Percentiles rank a stretch among this genome's conserved stretches.
phyloP scores from a whole-genome alignment of 2,888 invertebrate species.

The Ophion ventricosus region DNA sequence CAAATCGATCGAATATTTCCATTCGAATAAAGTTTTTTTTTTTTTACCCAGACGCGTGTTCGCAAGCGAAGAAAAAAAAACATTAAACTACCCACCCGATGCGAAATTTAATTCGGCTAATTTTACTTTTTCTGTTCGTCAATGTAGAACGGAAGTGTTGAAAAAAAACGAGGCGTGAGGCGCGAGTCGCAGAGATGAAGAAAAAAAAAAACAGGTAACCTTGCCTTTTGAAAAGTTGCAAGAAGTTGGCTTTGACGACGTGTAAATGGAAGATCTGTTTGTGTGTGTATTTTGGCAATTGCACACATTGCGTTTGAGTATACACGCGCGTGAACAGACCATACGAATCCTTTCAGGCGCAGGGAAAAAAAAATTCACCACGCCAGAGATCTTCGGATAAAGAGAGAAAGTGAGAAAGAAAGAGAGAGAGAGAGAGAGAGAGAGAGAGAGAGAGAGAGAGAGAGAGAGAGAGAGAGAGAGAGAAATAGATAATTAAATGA shows the following conservation, averaged over 20 bases:
- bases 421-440: neutral
- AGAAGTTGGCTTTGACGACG: slow-evolving; percentile 37
- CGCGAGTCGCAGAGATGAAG: neutral
- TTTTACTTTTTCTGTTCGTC: neutral
- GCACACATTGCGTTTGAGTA: neutral
- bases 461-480: slow-evolving; percentile 7
- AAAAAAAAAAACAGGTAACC: slow-evolving; percentile 15
- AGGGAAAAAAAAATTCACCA: neutral
- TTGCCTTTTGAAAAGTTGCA: slow-evolving; percentile 39
- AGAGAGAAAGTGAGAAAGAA: neutral
- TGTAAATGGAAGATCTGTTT: neutral
- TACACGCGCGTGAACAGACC: neutral
- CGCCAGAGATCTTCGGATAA: neutral
- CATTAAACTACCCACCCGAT: too few relatives aligned
- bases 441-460: slow-evolving; percentile 3
- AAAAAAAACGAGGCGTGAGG: neutral
- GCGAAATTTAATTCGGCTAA: neutral
- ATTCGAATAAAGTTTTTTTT: neutral
- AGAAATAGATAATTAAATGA: slow-evolving; percentile 37
- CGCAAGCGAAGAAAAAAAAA: neutral
- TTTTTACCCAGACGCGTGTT: neutral
- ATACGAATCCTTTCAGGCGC: neutral
- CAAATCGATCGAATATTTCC: neutral
- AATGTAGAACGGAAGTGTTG: neutral
- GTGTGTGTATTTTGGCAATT: neutral